phyloP scores from a whole-genome alignment of 2,888 invertebrate genomes.

The Polydrusus pterygomalis region DNA sequence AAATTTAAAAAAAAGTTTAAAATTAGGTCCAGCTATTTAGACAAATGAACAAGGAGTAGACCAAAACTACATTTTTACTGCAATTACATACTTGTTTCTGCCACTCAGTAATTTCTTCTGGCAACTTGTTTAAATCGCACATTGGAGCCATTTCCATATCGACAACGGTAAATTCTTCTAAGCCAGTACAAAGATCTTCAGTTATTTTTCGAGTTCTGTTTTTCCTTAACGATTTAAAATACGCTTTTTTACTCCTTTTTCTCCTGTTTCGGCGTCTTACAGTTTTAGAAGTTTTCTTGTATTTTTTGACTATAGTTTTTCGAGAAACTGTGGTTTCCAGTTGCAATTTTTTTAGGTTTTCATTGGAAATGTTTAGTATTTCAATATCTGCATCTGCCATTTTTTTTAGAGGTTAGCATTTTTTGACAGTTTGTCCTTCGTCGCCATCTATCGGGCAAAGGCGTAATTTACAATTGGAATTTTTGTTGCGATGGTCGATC shows the following conservation, averaged over 20 bases:
- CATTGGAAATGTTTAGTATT: constrained; percentile 10
- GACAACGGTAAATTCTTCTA: constrained; percentile 63
- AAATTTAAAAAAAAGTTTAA: not conserved
- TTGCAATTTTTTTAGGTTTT: constrained; percentile 29
- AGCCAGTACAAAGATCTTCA: constrained; percentile 61
- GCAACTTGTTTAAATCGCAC: constrained; percentile 47
- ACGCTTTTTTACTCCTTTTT: constrained; percentile 60
- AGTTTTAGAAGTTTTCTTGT: constrained; percentile 29
- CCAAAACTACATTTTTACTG: not conserved
- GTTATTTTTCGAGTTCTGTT: constrained; percentile 57
- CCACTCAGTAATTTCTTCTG: constrained; percentile 68
- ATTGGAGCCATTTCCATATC: constrained; percentile 63
- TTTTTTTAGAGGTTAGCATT: constrained; percentile 12
- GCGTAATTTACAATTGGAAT: too few species aligned
- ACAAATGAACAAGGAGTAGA: too few species aligned
- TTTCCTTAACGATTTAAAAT: constrained; percentile 58
- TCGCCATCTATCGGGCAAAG: not conserved
- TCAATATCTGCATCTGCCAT: constrained; percentile 20
- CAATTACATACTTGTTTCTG: constrained; percentile 69
- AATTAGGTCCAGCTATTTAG: too few species aligned
- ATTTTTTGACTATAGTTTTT: constrained; percentile 36
- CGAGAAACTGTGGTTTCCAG: constrained; percentile 38
- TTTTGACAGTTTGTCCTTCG: not conserved
- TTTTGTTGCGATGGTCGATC: too few species aligned
- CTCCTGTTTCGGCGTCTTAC: constrained; percentile 54